phyloP scores from a whole-genome alignment of 2,888 invertebrate genomes.

The Heliothis peltigera region DNA sequence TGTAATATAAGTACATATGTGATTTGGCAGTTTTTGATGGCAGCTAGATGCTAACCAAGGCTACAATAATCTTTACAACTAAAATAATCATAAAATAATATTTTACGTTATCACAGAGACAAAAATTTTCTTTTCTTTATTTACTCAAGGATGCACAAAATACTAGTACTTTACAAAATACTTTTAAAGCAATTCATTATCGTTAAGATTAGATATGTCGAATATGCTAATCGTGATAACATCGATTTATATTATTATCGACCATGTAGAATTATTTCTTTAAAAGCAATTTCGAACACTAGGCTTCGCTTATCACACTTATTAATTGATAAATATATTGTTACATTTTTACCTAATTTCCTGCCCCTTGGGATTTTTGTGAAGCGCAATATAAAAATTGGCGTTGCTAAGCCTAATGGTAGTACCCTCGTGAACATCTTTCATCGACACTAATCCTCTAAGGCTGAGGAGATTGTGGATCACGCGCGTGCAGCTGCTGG shows the following conservation, averaged over 20 bases:
- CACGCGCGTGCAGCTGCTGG: too few species aligned
- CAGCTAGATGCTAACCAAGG: too few species aligned
- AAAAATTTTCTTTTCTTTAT: conserved; percentile 12
- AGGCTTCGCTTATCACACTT: conserved; percentile 45
- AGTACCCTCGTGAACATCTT: too few species aligned
- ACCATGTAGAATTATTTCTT: conserved; percentile 42
- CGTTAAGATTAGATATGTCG: conserved; percentile 74
- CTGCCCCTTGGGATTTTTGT: conserved; percentile 29
- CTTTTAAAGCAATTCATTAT: conserved; percentile 72
- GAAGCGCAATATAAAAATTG: too few species aligned
- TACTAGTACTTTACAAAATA: conserved; percentile 44
- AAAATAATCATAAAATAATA: too few species aligned
- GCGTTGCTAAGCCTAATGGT: too few species aligned
- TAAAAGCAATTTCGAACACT: conserved; percentile 50
- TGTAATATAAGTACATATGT: too few species aligned
- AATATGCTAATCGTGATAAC: conserved; percentile 68
- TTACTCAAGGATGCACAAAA: conserved; percentile 18
- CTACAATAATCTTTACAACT: too few species aligned
- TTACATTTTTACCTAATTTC: conserved; percentile 30
- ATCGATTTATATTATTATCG: conserved; percentile 68
- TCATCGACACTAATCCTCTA: too few species aligned
- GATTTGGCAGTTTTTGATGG: too few species aligned
- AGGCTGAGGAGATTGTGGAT: too few species aligned
- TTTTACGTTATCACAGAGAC: too few species aligned
- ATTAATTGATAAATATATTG: conserved; percentile 43